Percentiles rank a stretch among this genome's conserved stretches.
Evolutionary conservation across 1,140 invertebrate species (phyloP).

Genomic region (Orchesella cincta): DNA sequence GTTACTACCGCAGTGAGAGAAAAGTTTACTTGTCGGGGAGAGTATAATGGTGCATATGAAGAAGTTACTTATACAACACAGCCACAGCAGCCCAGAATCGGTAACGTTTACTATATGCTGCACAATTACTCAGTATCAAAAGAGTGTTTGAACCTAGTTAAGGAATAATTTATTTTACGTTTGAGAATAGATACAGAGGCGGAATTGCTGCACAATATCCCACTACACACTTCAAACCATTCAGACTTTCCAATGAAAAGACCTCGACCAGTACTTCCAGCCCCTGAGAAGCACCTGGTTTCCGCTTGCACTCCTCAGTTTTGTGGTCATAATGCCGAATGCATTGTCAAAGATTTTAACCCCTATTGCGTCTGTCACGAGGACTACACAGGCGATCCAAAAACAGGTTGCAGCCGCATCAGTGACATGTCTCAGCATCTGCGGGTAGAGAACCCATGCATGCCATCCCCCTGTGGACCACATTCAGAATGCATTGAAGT

Average conservation of each 20-base stretch:
- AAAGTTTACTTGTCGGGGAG: neutral
- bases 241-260: neutral
- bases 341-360: conserved; percentile 71
- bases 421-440: conserved; percentile 15
- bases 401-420: conserved; percentile 60
- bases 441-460: neutral
- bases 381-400: conserved; percentile 74
- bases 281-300: neutral
- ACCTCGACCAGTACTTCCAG: neutral
- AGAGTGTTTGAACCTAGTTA: too few species aligned
- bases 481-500: neutral
- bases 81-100: neutral
- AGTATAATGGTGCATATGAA: neutral
- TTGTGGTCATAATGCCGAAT: conserved; percentile 73
- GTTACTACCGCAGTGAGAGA: neutral
- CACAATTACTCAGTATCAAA: too few species aligned
- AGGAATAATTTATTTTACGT: too few species aligned
- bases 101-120: too few species aligned
- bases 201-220: conserved; percentile 9
- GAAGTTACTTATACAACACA: neutral
- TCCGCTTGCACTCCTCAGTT: conserved; percentile 52
- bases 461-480: conserved; percentile 5
- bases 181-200: neutral
- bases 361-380: conserved; percentile 71
- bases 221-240: neutral